A percentile compares a stretch with the other conserved stretches of the same genome.
phyloP scores from a whole-genome alignment of 2,888 invertebrate genomes.

The Meiosimyza decipiens region DNA sequence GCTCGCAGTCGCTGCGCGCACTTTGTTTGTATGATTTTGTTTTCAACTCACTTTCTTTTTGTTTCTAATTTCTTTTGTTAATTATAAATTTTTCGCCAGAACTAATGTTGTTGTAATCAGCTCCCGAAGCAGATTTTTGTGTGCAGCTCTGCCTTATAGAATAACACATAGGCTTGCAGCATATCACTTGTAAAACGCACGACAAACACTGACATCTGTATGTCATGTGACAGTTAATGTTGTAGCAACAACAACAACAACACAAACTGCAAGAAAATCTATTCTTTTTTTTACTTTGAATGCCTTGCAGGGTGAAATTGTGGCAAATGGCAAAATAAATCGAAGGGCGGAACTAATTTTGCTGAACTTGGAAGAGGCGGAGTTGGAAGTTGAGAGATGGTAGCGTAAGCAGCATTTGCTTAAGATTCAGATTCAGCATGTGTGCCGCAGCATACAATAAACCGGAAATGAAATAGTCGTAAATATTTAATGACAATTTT shows the following conservation, averaged over 20 bases:
- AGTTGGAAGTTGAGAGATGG: slow-evolving; percentile 38
- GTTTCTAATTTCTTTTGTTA: too few relatives aligned
- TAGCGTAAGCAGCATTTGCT: slow-evolving; percentile 36
- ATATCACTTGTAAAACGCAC: neutral
- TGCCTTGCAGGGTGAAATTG: slow-evolving; percentile 5
- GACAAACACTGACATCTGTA: slow-evolving; percentile 8
- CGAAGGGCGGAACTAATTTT: slow-evolving; percentile 67
- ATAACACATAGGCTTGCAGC: too few relatives aligned
- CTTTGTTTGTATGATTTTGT: too few relatives aligned
- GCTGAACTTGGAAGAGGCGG: slow-evolving; percentile 58
- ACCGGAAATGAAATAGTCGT: slow-evolving; percentile 42
- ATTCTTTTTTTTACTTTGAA: neutral
- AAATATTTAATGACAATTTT: slow-evolving; percentile 34
- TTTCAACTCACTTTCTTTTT: too few relatives aligned
- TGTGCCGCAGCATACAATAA: slow-evolving; percentile 23
- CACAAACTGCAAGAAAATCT: neutral
- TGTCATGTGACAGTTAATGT: slow-evolving; percentile 15
- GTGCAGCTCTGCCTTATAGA: too few relatives aligned
- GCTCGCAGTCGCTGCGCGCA: too few relatives aligned
- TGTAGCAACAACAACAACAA: slow-evolving; percentile 15
- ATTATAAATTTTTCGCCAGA: too few relatives aligned
- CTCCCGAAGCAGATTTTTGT: too few relatives aligned
- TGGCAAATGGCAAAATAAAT: slow-evolving; percentile 64
- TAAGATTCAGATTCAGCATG: neutral
- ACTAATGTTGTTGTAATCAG: too few relatives aligned